Percentiles rank a stretch among this genome's conserved stretches.
phyloP scores from a whole-genome alignment of 2,113 vertebrate genomes.

The Oostethus manadensis region DNA sequence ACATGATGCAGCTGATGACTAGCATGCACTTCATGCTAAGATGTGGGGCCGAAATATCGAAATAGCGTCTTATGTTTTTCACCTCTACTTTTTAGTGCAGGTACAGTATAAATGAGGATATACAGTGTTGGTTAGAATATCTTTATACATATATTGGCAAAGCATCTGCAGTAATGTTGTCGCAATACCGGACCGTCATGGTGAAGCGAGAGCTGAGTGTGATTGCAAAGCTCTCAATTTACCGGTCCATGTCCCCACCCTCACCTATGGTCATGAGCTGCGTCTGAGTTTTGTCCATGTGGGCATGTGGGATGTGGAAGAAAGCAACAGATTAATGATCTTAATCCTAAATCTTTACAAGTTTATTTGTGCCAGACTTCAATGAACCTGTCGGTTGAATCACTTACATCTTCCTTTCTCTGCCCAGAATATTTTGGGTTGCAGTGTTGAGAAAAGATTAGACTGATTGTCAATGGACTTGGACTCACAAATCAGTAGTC shows the following conservation, averaged over 20 bases:
- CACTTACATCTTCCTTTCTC: slow-evolving; percentile 5
- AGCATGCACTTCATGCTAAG: no score
- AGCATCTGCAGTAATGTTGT: no score
- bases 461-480: background rate
- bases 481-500: background rate
- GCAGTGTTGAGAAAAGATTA: slow-evolving; percentile 2
- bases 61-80: background rate
- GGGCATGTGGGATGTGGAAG: slow-evolving; percentile 32
- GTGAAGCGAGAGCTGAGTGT: no score
- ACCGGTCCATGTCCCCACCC: no score
- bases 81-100: no score
- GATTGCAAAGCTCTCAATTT: no score
- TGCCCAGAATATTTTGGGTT: background rate
- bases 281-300: slow-evolving; percentile 29
- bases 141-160: no score
- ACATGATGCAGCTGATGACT: background rate
- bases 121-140: no score
- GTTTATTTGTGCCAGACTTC: background rate
- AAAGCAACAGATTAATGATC: slow-evolving; percentile 38
- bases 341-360: slow-evolving; percentile 27
- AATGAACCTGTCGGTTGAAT: slow-evolving; percentile 6
- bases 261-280: no score
- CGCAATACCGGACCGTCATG: no score
- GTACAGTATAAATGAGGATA: no score
- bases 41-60: background rate